Percentiles rank a stretch among this genome's conserved stretches.
Conservation (phyloP, 2,113 vertebrate genomes). For the Columba livia region DNA sequence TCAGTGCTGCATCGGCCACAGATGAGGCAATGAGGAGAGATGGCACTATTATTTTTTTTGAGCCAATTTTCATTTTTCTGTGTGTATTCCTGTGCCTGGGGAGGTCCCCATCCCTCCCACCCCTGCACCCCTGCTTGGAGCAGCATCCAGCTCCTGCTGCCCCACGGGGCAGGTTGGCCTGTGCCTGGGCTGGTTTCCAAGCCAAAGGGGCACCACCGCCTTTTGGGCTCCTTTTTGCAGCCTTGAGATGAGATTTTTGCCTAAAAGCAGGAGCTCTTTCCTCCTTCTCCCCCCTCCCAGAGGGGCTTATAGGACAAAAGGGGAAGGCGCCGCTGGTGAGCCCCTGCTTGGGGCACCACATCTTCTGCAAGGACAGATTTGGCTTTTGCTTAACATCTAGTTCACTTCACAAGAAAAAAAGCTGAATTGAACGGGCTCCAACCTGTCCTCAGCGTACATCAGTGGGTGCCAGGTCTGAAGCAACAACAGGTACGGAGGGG, state of each 20-base stretch:
- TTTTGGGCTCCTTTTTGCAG: neutral
- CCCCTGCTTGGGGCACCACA: neutral
- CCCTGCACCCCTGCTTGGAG: neutral
- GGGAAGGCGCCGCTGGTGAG: rapidly evolving
- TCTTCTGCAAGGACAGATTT: neutral
- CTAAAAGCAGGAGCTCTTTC: neutral
- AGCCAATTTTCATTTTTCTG: neutral
- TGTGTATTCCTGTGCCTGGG: rapidly evolving
- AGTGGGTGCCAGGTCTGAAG: neutral
- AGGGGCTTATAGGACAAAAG: neutral
- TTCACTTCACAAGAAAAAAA: neutral
- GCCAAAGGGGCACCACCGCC: neutral
- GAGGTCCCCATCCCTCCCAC: neutral
- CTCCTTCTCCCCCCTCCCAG: neutral
- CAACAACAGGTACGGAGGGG: neutral
- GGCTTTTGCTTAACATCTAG: neutral
- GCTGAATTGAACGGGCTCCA: neutral
- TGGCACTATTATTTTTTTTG: no score
- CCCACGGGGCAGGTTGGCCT: rapidly evolving
- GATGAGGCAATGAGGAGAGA: rapidly evolving
- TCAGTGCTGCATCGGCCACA: rapidly evolving
- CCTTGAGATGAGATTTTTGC: neutral
- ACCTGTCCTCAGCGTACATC: neutral
- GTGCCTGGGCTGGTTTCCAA: neutral
- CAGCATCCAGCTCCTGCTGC: neutral